Evolutionary conservation across 2,888 invertebrate species (phyloP), one percentile per base, ranked within the genome.

Genomic region (Gari tellinella): DNA sequence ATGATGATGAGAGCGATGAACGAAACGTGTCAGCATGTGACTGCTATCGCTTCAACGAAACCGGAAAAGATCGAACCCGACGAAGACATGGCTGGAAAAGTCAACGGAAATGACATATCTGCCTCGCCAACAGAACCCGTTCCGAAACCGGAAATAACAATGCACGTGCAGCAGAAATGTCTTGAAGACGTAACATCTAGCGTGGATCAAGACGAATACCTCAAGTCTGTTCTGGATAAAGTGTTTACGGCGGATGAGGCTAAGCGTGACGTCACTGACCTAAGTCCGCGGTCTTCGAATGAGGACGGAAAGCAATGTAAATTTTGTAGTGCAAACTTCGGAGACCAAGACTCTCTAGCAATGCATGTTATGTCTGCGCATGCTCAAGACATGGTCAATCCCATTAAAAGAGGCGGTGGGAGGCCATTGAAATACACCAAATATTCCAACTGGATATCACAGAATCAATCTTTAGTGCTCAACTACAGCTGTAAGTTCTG

Each of bases 1-100:
- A 91, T 91, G 89, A 88, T 92, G 88, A 84, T 90, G 81, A 77
- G 90, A 10, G 91, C 91, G 17, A 90, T 90, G 80, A 88, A 89
- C 58, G 90, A 91, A 68, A 82, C 83, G 3, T 88, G 86, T 55
- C 79, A 82, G 48, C 38, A 63, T 17, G 56, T 21, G n/a, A n/a
- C 37, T 2, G 19, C 14, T 17, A 40, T 52, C 10, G 4, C 31
- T 31, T 48, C 45, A 5, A 14, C 19, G 7, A 46, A 55, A 23
- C 12, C 23, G 1, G 48, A 45, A 26, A 31, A 31, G 10, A 52
- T n/a, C 23, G 58, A 48, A 23, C 23, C 40, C 14, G 55, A 56
- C 10, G 64, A 48, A 5, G 56, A 57, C 7, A 40, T 7, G 3
- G n/a, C 61, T 14, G 64, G 41, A 5, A 51, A 45, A 31, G 25